Evolutionary conservation across 2,888 invertebrate species (phyloP).

Genomic region (Pterostichus niger): DNA sequence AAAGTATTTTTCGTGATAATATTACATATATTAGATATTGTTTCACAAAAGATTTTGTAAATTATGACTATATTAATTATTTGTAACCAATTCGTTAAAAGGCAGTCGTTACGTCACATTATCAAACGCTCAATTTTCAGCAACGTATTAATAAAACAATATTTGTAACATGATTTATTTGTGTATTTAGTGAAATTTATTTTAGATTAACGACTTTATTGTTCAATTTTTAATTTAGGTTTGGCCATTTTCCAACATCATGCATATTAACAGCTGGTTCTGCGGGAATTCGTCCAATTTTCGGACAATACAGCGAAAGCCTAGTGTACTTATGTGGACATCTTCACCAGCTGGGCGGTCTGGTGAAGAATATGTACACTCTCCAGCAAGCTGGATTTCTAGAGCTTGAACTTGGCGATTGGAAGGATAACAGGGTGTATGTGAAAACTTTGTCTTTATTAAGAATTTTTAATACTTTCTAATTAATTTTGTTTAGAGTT

Average conservation of each 20-base stretch:
- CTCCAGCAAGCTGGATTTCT: conserved; percentile 89
- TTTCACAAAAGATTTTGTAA: no score
- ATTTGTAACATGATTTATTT: no score
- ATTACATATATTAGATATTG: no score
- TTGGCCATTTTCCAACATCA: conserved; percentile 96
- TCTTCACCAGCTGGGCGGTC: conserved; percentile 89
- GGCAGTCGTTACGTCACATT: no score
- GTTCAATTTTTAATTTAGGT: conserved; percentile 76
- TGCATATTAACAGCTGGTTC: conserved; percentile 84
- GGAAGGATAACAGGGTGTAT: conserved; percentile 93
- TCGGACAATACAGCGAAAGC: conserved; percentile 81
- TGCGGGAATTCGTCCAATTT: conserved; percentile 79
- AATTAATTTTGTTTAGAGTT: conserved; percentile 79
- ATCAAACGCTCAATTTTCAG: no score
- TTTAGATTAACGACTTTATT: no score
- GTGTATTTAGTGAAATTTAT: no score
- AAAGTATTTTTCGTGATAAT: no score
- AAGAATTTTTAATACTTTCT: not conserved
- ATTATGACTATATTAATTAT: no score
- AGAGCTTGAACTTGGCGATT: conserved; percentile 94
- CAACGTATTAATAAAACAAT: no score
- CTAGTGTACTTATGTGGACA: conserved; percentile 94
- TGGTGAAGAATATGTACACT: conserved; percentile 92
- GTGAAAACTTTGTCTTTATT: conserved; percentile 69
- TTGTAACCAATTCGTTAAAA: no score